A percentile compares a stretch with the other conserved stretches of the same genome.
These are phyloP conservation scores for Pelobates cultripes DNA, from an alignment of 2,797 vertebrate species.

Conservation along the genomic window DNA sequence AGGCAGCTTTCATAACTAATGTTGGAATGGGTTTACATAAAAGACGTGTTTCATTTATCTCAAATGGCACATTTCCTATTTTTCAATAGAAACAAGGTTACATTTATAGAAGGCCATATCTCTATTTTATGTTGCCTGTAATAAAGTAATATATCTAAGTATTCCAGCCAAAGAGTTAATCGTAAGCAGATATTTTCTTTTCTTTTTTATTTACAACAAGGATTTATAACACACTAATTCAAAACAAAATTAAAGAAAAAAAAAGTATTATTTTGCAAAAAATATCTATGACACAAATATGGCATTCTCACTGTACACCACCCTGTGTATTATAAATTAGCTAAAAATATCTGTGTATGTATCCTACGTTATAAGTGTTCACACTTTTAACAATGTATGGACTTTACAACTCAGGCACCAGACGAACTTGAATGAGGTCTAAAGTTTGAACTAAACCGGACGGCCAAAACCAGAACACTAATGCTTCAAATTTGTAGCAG, in stretches of 20 bases:
- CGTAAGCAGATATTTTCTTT: not conserved
- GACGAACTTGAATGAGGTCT: no score
- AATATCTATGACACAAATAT: not conserved
- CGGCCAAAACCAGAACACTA: no score
- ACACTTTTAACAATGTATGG: no score
- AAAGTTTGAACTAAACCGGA: no score
- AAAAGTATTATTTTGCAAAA: not conserved
- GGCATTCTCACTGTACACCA: not conserved
- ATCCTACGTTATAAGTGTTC: no score
- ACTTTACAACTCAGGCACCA: no score
- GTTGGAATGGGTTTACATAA: not conserved
- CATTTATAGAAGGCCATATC: not conserved
- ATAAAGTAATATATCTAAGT: not conserved
- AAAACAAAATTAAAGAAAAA: not conserved
- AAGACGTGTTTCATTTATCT: not conserved
- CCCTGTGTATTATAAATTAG: not conserved
- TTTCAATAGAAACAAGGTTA: not conserved
- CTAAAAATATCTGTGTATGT: not conserved
- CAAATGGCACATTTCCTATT: not conserved
- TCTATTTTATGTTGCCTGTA: not conserved
- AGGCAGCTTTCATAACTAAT: not conserved
- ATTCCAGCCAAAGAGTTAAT: conserved; percentile 14
- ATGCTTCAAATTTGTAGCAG: no score
- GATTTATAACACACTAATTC: conserved; percentile 3
- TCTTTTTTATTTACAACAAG: not conserved